phyloP scores from a whole-genome alignment of 2,888 invertebrate genomes.

The Gonocerus acuteangulatus region DNA sequence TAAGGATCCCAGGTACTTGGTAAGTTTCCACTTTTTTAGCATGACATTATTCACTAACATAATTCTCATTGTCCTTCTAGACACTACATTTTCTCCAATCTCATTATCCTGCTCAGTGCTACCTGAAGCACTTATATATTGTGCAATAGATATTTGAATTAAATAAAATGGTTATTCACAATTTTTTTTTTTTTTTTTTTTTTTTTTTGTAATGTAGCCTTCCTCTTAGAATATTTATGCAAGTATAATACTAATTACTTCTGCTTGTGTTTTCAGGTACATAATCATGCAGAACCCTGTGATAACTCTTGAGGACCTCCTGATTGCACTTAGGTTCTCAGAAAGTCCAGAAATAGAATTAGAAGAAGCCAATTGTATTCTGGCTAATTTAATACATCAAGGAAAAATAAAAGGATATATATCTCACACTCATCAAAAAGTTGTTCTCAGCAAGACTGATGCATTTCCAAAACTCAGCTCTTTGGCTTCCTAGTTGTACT shows the following conservation, averaged over 20 bases:
- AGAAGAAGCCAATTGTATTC: conserved; percentile 92
- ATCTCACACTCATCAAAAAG: conserved; percentile 91
- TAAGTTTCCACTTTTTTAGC: too few relatives aligned
- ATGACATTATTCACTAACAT: too few relatives aligned
- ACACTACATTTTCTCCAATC: too few relatives aligned
- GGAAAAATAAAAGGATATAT: conserved; percentile 98
- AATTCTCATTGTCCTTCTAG: too few relatives aligned
- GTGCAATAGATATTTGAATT: too few relatives aligned
- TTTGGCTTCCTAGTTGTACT: conserved; percentile 9
- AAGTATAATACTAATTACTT: too few relatives aligned
- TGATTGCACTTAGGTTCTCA: conserved; percentile 71
- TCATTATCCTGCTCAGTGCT: too few relatives aligned
- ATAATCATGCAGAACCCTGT: conserved; percentile 71
- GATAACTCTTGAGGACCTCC: conserved; percentile 76
- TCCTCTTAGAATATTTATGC: too few relatives aligned
- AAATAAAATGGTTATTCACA: too few relatives aligned
- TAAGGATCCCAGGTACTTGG: too few relatives aligned
- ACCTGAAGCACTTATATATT: too few relatives aligned
- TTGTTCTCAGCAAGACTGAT: conserved; percentile 95
- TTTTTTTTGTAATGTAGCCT: too few relatives aligned
- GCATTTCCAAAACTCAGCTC: conserved; percentile 65
- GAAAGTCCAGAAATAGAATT: conserved; percentile 79
- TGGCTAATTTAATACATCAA: conserved; percentile 92
- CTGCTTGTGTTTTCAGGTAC: conserved; percentile 46
- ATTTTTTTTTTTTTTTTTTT: not conserved